Base-by-base conservation (phyloP, 1,140 invertebrate species). In the Metaphire vulgaris region DNA sequence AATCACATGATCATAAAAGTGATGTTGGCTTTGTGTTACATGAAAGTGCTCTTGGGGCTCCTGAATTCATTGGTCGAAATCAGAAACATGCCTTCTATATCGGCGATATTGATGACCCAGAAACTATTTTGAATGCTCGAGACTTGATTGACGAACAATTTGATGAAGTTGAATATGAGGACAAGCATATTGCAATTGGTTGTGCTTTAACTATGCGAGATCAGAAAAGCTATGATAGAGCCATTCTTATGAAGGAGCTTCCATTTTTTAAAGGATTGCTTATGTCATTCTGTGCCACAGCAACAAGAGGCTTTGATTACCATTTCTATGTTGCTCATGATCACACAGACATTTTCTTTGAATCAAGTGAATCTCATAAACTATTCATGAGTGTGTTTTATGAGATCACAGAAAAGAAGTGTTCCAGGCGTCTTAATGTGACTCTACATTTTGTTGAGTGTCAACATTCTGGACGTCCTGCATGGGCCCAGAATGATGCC, bases 401-500 rank as follows among this genome's bases (percentile, higher is more conserved):
- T 64, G 33, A 0, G 1, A 21, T 70, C 12, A n/a, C 72, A n/a
- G 15, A 1, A 15, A 28, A 28, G 26, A 29, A 34, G 2, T 78
- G 77, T 65, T 67, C 77, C 14, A 66, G 69, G n/a, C 30, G 33
- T 32, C 1, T 78, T 28, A 78, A 78, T 70, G 74, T 75, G 32
- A 74, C 73, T n/a, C 68, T 78, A 16, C 77, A 78, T 75, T 67
- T 78, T 26, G 77, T 78, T 21, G 77, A 78, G 41, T 78, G 77
- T 32, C 65, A 71, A 2, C 77, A 78, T 71, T 34, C 77, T 16
- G 77, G 77, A 15, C 66, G 64, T 30, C 77, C 77, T n/a, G 77
- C 77, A 56, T 78, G 77, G 77, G 77, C 77, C 34, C 77, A 78
- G 72, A 78, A 78, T 75, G 77, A 78, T 75, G 77, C 77, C 33